Conservation (phyloP, 2,797 vertebrate genomes). For the Lepilemur ruficaudatus region DNA sequence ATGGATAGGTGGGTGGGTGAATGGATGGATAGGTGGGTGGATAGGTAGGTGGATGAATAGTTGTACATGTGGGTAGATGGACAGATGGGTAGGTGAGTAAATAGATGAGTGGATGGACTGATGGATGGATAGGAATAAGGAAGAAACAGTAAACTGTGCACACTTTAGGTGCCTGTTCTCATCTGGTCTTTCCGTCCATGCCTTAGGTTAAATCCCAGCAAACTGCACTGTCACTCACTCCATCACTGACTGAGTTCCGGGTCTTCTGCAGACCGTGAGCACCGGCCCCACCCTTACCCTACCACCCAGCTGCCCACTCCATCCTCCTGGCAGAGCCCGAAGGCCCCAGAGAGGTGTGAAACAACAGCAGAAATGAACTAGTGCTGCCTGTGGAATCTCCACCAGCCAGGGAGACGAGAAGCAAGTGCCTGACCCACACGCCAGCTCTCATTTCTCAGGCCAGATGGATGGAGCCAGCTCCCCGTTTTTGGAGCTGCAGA, state of each 20-base stretch:
- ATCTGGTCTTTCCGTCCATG: background rate
- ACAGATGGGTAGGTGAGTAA: fast-evolving
- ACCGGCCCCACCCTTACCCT: background rate
- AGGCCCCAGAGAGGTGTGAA: background rate
- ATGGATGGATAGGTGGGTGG: background rate
- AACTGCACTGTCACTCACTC: background rate
- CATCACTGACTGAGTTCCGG: background rate
- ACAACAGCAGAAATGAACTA: background rate
- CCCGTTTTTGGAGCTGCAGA: background rate
- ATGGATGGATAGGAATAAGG: background rate
- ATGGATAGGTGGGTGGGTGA: background rate
- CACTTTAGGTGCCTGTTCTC: background rate
- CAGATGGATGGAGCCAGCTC: background rate
- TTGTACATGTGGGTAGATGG: background rate
- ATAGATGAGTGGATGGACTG: background rate
- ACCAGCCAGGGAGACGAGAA: background rate
- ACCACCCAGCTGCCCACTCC: background rate
- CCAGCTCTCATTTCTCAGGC: conserved; percentile 24
- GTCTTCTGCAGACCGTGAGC: background rate
- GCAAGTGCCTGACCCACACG: background rate
- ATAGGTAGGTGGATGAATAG: background rate
- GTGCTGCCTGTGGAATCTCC: background rate
- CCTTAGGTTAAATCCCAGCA: background rate
- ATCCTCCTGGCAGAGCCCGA: background rate
- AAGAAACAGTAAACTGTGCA: background rate